Conservation (phyloP, 2,888 invertebrate genomes). For the Drosophila acutilabella region DNA sequence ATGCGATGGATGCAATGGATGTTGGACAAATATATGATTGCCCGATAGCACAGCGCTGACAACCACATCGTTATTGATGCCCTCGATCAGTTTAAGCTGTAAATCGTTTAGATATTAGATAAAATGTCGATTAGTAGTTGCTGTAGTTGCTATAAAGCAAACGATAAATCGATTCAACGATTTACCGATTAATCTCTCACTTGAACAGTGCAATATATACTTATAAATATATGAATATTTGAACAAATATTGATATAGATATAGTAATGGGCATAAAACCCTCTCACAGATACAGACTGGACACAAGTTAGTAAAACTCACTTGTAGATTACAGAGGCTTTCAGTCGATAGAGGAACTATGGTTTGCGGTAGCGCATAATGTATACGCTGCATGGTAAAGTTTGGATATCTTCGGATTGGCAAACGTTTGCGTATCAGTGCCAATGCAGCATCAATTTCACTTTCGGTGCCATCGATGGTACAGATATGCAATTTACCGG, state of each 20-base stretch:
- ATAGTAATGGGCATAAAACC: slow-evolving; percentile 27
- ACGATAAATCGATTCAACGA: slow-evolving; percentile 5
- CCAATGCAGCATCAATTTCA: slow-evolving; percentile 93
- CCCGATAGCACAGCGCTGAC: slow-evolving; percentile 94
- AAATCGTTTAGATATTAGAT: slow-evolving; percentile 4
- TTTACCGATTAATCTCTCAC: neutral
- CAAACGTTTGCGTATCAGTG: slow-evolving; percentile 93
- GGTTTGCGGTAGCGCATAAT: slow-evolving; percentile 83
- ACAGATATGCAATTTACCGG: slow-evolving; percentile 91
- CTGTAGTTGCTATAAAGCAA: neutral
- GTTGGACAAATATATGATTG: slow-evolving; percentile 96
- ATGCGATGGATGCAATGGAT: slow-evolving; percentile 97
- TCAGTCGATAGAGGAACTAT: slow-evolving; percentile 84
- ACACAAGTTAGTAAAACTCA: slow-evolving; percentile 66
- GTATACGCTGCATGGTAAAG: slow-evolving; percentile 88
- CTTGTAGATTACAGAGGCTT: slow-evolving; percentile 85
- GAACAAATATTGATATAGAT: slow-evolving; percentile 2
- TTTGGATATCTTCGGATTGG: slow-evolving; percentile 92
- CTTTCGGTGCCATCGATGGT: slow-evolving; percentile 91
- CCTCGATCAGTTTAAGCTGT: slow-evolving; percentile 94
- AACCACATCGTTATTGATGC: slow-evolving; percentile 96
- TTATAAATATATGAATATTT: neutral
- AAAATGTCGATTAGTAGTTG: too few species aligned
- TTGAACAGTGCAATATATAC: neutral
- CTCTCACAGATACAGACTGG: slow-evolving; percentile 24